Base-by-base conservation (phyloP, 1,140 invertebrate species). In the Euura lappo region DNA sequence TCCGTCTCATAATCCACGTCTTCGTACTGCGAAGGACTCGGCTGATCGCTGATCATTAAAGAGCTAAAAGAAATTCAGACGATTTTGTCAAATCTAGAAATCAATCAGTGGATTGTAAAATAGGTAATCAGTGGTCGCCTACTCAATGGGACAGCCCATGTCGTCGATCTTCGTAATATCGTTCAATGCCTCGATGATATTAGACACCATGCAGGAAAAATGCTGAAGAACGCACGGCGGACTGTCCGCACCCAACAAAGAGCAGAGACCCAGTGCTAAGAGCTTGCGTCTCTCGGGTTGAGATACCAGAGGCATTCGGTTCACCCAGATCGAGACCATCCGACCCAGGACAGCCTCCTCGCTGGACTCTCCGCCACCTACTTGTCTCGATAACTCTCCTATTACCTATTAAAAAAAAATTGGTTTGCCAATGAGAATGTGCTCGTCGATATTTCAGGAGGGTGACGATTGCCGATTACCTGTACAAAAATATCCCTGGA, bases 131-230 rank as follows among this genome's bases (percentile, higher is more conserved):
- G 47, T 65, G 13, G 11, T 13, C 60, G 51, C 89, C 92, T 88
- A 95, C 93, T 94, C 93, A 65, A 92, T 84, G 79, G 90, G 90
- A 77, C 83, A 83, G 11, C 91, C 92, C 75, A 89, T 90, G 11
- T 95, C 93, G 78, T 95, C 93, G 69, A 88, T 90, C 80, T 91
- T 92, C 81, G 91, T 93, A 68, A 98, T 92, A 83, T 98, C 97
- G 87, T 97, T 95, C 64, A 98, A 86, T 6, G 94, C 92, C 88
- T 97, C 94, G 45, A 94, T 91, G 77, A 97, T 91, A 79, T 93
- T 91, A 65, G 93, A 88, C 76, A 97, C 90, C 68, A 97, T 94
- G 28, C 89, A 89, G 69, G 91, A 90, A 85, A 97, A 94, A 72
- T 93, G 89, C 79, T 94, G 91, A 51, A 94, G 85, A 67, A 97